These are phyloP conservation scores for Heteropelma amictum DNA, from an alignment of 2,888 invertebrate genomes.

Conservation along the genomic window DNA sequence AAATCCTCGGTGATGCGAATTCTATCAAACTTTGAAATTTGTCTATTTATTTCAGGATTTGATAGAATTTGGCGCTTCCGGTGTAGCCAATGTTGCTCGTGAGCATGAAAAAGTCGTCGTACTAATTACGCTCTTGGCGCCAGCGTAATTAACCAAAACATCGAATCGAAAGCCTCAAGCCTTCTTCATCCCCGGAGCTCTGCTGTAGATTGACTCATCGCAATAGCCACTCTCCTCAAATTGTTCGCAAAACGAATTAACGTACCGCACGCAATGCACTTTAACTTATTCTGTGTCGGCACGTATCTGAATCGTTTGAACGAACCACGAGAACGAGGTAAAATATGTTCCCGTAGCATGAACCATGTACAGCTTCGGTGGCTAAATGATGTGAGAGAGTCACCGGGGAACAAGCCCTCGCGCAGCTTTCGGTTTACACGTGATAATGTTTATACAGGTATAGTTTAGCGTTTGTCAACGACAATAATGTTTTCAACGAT, in stretches of 20 bases:
- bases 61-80: too few relatives aligned
- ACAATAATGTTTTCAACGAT: background rate
- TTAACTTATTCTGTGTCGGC: slow-evolving; percentile 70
- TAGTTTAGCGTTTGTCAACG: background rate
- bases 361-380: slow-evolving; percentile 58
- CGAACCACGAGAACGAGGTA: slow-evolving; percentile 58
- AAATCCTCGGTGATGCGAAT: too few relatives aligned
- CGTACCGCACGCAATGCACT: slow-evolving; percentile 72
- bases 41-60: too few relatives aligned
- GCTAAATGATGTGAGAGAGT: background rate
- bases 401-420: slow-evolving; percentile 10
- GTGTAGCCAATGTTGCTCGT: too few relatives aligned
- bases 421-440: slow-evolving; percentile 14
- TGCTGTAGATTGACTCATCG: slow-evolving; percentile 64
- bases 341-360: slow-evolving; percentile 68
- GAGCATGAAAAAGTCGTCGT: too few relatives aligned
- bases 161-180: too few relatives aligned
- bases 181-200: background rate
- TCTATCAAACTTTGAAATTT: too few relatives aligned
- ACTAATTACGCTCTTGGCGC: too few relatives aligned
- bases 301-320: slow-evolving; percentile 60
- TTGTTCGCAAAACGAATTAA: slow-evolving; percentile 75
- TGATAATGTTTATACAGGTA: background rate
- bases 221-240: slow-evolving; percentile 63
- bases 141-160: slow-evolving; percentile 5